Percentiles rank a stretch among this genome's conserved stretches.
These are phyloP conservation scores for Phenacoccus solenopsis DNA, from an alignment of 1,140 invertebrate genomes.

Conservation along the genomic window DNA sequence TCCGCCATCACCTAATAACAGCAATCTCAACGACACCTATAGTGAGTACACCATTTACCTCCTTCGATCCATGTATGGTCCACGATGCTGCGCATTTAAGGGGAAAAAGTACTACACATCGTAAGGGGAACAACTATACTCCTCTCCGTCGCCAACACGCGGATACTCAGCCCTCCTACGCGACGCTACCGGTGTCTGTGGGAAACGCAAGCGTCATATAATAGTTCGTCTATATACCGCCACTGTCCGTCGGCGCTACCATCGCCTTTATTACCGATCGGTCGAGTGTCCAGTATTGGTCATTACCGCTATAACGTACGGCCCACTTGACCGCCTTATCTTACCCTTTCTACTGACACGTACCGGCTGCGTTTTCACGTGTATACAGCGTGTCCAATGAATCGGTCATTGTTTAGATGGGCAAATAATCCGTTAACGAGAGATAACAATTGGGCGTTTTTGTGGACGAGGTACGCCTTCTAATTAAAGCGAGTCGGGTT, in stretches of 20 bases:
- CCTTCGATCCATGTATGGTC: neutral
- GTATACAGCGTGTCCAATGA: neutral
- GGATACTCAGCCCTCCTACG: neutral
- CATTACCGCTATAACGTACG: neutral
- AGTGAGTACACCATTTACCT: neutral
- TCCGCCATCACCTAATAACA: too few species aligned
- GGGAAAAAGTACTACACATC: neutral
- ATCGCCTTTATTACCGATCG: neutral
- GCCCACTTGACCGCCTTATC: neutral
- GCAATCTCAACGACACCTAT: too few species aligned
- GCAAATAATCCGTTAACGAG: neutral
- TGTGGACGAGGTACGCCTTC: neutral
- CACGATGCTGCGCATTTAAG: neutral
- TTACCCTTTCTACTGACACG: slow-evolving; percentile 1
- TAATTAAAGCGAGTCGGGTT: neutral
- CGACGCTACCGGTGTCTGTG: neutral
- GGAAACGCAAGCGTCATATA: neutral
- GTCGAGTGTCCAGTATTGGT: neutral
- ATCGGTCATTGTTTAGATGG: neutral
- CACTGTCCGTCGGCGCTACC: neutral
- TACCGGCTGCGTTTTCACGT: neutral
- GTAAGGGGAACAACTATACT: neutral
- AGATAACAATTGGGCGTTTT: neutral
- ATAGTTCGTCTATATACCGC: neutral
- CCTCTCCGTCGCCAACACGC: neutral